Base-by-base conservation (phyloP, 2,113 vertebrate genomes). In the Channa maculata region DNA sequence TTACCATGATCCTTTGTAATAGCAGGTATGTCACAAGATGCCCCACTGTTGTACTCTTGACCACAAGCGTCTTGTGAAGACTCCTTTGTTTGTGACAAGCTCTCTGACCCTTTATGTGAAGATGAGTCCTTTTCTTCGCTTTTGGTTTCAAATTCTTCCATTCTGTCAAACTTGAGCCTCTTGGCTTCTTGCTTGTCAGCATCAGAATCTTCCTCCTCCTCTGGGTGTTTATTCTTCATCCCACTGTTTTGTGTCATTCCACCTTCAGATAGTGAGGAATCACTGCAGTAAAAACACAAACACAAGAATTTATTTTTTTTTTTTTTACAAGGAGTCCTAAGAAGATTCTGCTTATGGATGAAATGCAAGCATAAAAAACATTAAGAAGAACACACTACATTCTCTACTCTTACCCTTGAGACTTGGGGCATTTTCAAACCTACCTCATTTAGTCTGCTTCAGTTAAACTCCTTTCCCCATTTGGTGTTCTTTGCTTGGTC, bases 111-210 rank as follows among this genome's bases (percentile, higher is more conserved):
- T 50, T 92, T 76, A 53, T 92, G 84, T 13, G 93, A 91, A 63
- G 87, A 91, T 15, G 91, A 75, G 39, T 89, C 84, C 65, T 94
- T 93, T 5, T 87, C 90, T 58, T 93, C 79, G 7, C 70, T 78
- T 80, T 91, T 89, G 5, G 78, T 88, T 68, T 96, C 95, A 43
- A 89, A 88, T 11, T 90, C 89, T 1, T 89, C 74, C 0, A 86
- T 90, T 13, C 93, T 91, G 64, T 97, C 95, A 89, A 95, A 95
- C 78, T 96, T 97, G 60, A 98, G 95, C 92, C 96, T 96, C 92
- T 99, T 99, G 46, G 95, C 95, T 63, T 97, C 95, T 5, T 89
- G 96, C 0, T 92, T 94, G 49, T 96, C 95, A 7, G 91, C 82
- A 65, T 96, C 95, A 75, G 86, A 85, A 43, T 93, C 71, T 8